Evolutionary conservation across 1,140 invertebrate genomes (phyloP).

Genomic region (Andrena cerasifolii): DNA sequence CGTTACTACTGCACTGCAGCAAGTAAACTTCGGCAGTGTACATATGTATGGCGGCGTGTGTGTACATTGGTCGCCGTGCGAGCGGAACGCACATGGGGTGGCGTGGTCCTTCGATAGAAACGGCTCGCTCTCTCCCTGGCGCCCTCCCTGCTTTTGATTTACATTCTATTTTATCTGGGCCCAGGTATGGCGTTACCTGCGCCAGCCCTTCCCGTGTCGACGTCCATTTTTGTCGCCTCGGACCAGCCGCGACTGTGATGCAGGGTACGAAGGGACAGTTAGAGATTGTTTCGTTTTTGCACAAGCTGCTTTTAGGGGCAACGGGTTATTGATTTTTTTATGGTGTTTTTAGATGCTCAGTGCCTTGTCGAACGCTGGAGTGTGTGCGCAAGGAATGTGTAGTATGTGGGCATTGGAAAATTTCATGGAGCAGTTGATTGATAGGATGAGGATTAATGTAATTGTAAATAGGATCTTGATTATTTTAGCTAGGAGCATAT

Average conservation of each 20-base stretch:
- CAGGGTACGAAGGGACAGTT: neutral
- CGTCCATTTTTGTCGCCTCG: conserved; percentile 10
- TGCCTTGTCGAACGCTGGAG: too few species aligned
- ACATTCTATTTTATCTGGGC: conserved; percentile 33
- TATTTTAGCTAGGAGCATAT: too few species aligned
- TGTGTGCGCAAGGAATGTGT: too few species aligned
- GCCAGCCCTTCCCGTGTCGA: neutral
- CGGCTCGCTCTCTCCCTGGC: too few species aligned
- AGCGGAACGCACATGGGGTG: conserved; percentile 4
- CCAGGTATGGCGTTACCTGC: conserved; percentile 3
- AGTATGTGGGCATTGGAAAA: too few species aligned
- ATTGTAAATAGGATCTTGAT: too few species aligned
- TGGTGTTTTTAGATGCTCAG: too few species aligned
- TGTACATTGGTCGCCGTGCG: conserved; percentile 14
- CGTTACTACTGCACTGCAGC: conserved; percentile 65
- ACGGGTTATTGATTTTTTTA: too few species aligned
- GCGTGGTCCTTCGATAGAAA: conserved; percentile 30
- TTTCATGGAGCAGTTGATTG: too few species aligned
- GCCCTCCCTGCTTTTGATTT: conserved; percentile 22
- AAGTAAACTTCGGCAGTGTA: conserved; percentile 58
- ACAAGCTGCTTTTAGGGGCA: too few species aligned
- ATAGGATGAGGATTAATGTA: too few species aligned
- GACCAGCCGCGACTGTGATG: neutral
- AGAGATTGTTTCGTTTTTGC: neutral
- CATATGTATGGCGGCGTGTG: conserved; percentile 28